These are phyloP conservation scores for Scaptomyza caliginosa DNA, from an alignment of 2,888 invertebrate genomes.

Conservation along the genomic window DNA sequence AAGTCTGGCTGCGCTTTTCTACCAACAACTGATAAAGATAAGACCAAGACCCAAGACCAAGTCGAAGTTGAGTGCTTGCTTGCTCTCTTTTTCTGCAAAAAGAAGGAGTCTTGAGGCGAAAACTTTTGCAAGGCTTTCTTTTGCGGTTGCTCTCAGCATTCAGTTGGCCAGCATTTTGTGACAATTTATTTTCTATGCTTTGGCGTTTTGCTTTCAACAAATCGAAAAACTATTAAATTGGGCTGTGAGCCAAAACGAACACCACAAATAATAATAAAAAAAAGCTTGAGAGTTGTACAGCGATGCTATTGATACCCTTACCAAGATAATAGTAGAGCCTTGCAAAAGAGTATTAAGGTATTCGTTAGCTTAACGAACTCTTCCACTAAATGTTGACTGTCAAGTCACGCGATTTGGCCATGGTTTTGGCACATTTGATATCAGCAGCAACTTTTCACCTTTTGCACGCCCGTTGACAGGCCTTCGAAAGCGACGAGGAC, in stretches of 20 bases:
- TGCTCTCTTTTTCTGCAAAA: slow-evolving; percentile 20
- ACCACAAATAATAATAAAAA: slow-evolving; percentile 18
- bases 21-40: slow-evolving; percentile 71
- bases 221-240: slow-evolving; percentile 81
- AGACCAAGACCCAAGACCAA: slow-evolving; percentile 50
- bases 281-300: background rate
- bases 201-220: slow-evolving; percentile 76
- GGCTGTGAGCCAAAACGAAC: slow-evolving; percentile 67
- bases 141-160: slow-evolving; percentile 41
- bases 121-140: slow-evolving; percentile 58
- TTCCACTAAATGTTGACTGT: slow-evolving; percentile 42
- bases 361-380: background rate
- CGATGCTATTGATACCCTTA: slow-evolving; percentile 33
- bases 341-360: background rate
- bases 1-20: slow-evolving; percentile 52
- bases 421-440: slow-evolving; percentile 68
- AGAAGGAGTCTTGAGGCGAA: slow-evolving; percentile 45
- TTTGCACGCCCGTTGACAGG: slow-evolving; percentile 54
- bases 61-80: slow-evolving; percentile 43
- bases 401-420: slow-evolving; percentile 66
- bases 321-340: background rate
- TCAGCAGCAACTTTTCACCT: slow-evolving; percentile 71
- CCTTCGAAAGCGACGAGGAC: slow-evolving; percentile 39
- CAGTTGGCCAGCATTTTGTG: slow-evolving; percentile 68
- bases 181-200: slow-evolving; percentile 77